phyloP scores from a whole-genome alignment of 2,888 invertebrate species.

The Lepidocyrtoides sp. region DNA sequence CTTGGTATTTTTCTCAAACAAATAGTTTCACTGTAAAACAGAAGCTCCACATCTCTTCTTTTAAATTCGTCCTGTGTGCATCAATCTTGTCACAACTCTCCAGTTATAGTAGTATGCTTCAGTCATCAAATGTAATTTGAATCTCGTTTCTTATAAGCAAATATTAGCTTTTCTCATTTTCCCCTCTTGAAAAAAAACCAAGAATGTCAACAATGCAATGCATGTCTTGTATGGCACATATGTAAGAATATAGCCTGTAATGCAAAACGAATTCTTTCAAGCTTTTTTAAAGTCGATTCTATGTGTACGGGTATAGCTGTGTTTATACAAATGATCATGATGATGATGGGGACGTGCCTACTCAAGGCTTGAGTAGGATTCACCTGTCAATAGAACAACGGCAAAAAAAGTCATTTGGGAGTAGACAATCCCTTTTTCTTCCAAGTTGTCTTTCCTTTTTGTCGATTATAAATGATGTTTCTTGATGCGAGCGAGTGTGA shows the following conservation, averaged over 20 bases:
- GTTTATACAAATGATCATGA: neutral
- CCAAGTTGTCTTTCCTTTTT: neutral
- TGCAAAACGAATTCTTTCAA: conserved; percentile 23
- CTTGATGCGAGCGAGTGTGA: conserved; percentile 28
- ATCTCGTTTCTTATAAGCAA: conserved; percentile 77
- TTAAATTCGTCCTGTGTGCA: no score
- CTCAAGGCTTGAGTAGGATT: conserved; percentile 58
- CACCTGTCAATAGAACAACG: conserved; percentile 70
- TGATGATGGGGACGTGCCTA: conserved; percentile 53
- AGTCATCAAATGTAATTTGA: conserved; percentile 75
- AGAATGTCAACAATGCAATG: conserved; percentile 69
- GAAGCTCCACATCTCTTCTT: no score
- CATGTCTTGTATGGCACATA: neutral
- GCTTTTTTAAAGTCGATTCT: conserved; percentile 50
- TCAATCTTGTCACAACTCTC: no score
- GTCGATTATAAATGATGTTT: conserved; percentile 36
- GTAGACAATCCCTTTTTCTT: conserved; percentile 62
- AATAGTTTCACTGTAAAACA: no score
- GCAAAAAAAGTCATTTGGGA: conserved; percentile 73
- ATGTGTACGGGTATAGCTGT: neutral
- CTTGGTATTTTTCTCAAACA: no score
- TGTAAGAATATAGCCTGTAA: neutral
- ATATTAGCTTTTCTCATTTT: conserved; percentile 83
- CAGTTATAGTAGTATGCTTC: conserved; percentile 41
- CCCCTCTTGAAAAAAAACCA: conserved; percentile 54